Base-by-base conservation (phyloP, 2,888 invertebrate species). In the Nephrocerus scutellatus region DNA sequence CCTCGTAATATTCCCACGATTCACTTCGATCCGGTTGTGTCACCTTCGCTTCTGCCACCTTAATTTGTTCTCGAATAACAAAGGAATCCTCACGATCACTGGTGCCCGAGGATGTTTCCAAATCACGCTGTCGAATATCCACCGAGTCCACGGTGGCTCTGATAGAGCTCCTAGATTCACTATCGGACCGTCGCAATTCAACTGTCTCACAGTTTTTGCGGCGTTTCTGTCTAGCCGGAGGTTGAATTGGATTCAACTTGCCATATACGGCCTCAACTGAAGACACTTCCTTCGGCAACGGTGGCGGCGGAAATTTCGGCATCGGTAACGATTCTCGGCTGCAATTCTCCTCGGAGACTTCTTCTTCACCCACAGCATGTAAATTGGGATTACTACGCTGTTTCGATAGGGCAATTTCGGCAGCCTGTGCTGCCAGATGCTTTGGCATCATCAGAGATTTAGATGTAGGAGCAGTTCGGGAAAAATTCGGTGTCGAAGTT, bases 1-100 rank as follows among this genome's bases (percentile, higher is more conserved):
- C 59, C 12, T 56, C 58, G 32, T 57, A 58, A 29, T 65, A 68
- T 39, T 60, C 55, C 68, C 68, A 68, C 2, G 69, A 68, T 5
- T 64, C 60, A 46, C 66, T 66, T 19, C 66, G 60, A 31, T 64
- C 64, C 2, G 66, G 61, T n/a, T 63, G 56, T 1, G 61, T 59
- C 0, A 56, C 55, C 9, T 50, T 49, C 6, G 52, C 52, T 41
- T 63, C 61, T 6, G 52, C 59, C 3, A 47, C 51, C 2, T 52
- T 51, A 26, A 54, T 59, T 32, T 46, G 54, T 26, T 56, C 56
- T 4, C 55, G 55, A 12, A 60, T 39, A n/a, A 53, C 38, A 23
- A 62, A 16, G 3, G 65, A 63, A 25, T 61, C 58, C 12, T 59
- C 48, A 5, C 62, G 58, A 15, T 60, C 58, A n/a, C n/a, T n/a